Evolutionary conservation across 2,113 vertebrate genomes (phyloP).

Genomic region (Catharus fuscescens): DNA sequence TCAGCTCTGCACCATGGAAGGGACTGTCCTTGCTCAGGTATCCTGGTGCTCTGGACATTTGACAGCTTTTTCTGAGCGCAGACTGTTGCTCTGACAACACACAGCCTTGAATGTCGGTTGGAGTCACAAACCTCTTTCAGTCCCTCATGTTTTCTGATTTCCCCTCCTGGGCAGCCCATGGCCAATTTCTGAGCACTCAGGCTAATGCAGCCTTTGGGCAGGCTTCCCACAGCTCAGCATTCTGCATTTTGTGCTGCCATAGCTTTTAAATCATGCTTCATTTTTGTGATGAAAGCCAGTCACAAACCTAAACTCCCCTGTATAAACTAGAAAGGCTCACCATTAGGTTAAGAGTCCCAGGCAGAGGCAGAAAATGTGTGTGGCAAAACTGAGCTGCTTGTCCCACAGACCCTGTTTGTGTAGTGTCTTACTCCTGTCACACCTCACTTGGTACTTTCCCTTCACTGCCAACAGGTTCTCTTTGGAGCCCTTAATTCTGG

Average conservation of each 20-base stretch:
- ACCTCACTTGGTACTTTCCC: background rate
- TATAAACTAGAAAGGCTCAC: background rate
- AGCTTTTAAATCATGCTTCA: conserved; percentile 4
- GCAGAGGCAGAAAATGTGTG: background rate
- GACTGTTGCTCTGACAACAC: background rate
- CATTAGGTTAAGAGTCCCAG: background rate
- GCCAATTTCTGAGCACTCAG: background rate
- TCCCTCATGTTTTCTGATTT: background rate
- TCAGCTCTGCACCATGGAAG: background rate
- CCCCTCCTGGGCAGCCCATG: background rate
- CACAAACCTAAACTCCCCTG: background rate
- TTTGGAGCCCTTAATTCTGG: background rate
- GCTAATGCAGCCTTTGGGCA: background rate
- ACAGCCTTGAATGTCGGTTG: background rate
- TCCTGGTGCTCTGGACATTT: background rate
- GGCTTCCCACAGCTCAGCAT: background rate
- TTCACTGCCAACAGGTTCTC: background rate
- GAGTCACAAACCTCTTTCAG: background rate
- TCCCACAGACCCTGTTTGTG: background rate
- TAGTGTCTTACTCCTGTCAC: background rate
- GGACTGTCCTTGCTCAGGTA: background rate
- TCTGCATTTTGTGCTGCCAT: background rate
- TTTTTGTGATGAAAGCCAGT: conserved; percentile 32
- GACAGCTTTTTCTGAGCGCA: background rate
- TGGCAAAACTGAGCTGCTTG: background rate